Conservation (phyloP, 2,113 vertebrate species). For the Cercocebus atys region DNA sequence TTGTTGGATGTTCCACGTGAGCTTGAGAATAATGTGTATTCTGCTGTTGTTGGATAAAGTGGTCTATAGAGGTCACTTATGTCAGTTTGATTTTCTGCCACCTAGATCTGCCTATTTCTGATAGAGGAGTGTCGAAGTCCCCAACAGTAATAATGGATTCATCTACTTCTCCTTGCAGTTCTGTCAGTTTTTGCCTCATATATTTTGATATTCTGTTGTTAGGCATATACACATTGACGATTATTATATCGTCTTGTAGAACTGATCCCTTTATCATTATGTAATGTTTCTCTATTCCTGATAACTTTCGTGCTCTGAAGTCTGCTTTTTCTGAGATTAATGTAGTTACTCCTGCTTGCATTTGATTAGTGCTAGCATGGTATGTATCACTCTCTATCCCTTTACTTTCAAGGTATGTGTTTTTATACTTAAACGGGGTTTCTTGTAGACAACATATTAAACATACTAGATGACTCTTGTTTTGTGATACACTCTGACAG, state of each 20-base stretch:
- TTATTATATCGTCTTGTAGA: too few relatives aligned
- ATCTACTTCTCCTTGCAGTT: too few relatives aligned
- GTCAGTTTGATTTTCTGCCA: not conserved
- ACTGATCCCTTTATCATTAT: too few relatives aligned
- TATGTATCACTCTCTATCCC: not conserved
- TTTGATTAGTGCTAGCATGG: not conserved
- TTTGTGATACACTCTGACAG: not conserved
- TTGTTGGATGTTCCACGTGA: too few relatives aligned
- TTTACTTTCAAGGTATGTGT: not conserved
- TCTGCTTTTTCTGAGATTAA: not conserved
- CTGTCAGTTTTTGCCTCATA: too few relatives aligned
- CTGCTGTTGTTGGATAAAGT: too few relatives aligned
- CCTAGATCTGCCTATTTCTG: not conserved
- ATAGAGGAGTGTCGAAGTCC: not conserved
- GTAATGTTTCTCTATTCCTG: not conserved
- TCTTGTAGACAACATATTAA: not conserved
- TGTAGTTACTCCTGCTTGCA: not conserved
- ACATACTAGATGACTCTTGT: not conserved
- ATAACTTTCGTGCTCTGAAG: not conserved
- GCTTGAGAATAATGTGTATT: too few relatives aligned
- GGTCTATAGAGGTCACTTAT: not conserved
- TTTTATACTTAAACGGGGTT: not conserved
- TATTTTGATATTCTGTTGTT: too few relatives aligned
- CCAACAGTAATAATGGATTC: too few relatives aligned
- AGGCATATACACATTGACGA: too few relatives aligned